phyloP scores from a whole-genome alignment of 2,888 invertebrate species.

The Drosophila rellima region DNA sequence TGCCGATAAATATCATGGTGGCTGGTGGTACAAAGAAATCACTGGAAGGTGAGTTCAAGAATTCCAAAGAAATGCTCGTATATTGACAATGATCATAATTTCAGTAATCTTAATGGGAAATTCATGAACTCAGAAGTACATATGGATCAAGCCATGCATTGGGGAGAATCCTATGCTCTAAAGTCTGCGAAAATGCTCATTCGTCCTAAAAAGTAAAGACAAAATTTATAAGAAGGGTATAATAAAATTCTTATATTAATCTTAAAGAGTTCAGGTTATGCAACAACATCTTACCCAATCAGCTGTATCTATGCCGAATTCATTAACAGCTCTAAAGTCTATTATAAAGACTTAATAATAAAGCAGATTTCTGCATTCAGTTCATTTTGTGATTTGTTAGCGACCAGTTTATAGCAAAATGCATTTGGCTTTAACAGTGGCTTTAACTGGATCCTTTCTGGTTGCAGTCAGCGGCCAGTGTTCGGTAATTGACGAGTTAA shows the following conservation, averaged over 20 bases:
- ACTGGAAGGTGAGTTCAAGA: neutral
- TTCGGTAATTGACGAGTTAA: neutral
- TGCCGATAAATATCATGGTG: neutral
- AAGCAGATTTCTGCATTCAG: neutral
- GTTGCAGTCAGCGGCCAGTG: neutral
- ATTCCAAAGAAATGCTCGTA: neutral
- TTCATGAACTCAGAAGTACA: neutral
- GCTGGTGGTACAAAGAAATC: neutral
- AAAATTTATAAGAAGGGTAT: neutral
- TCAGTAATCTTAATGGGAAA: neutral
- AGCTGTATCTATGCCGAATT: neutral
- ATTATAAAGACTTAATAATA: neutral
- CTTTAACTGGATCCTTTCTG: neutral
- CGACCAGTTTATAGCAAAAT: neutral
- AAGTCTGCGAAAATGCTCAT: conserved; percentile 8
- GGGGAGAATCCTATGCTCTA: neutral
- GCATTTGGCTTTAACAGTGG: neutral
- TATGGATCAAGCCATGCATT: neutral
- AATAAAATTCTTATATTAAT: neutral
- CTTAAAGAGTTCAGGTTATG: neutral
- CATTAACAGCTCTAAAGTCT: neutral
- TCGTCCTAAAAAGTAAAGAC: neutral
- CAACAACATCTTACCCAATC: neutral
- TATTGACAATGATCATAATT: neutral
- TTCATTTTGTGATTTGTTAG: neutral